These are phyloP conservation scores for Origma solitaria DNA, from an alignment of 2,113 vertebrate genomes.

Conservation along the genomic window DNA sequence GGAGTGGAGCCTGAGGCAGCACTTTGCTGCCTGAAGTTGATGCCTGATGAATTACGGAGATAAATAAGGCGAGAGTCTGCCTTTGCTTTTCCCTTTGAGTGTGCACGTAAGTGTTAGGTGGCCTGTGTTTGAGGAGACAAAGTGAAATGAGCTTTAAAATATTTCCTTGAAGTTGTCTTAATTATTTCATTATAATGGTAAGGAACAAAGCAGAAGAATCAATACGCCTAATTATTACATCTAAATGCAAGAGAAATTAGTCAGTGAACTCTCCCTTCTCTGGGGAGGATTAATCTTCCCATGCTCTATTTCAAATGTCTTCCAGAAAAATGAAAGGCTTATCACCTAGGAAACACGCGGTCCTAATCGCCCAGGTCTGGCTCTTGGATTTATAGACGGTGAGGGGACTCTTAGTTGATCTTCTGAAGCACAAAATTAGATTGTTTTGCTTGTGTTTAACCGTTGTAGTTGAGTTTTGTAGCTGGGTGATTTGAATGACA, in stretches of 20 bases:
- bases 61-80: background rate
- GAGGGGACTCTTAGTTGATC: conserved; percentile 14
- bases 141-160: conserved; percentile 55
- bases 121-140: conserved; percentile 16
- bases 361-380: conserved; percentile 65
- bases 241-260: conserved; percentile 69
- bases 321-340: conserved; percentile 65
- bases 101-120: background rate
- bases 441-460: conserved; percentile 14
- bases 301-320: conserved; percentile 69
- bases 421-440: conserved; percentile 41
- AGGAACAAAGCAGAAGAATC: conserved; percentile 61
- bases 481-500: background rate
- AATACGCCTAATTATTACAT: conserved; percentile 72
- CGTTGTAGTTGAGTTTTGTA: background rate
- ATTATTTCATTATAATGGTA: conserved; percentile 60
- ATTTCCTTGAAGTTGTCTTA: conserved; percentile 57
- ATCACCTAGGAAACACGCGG: conserved; percentile 69
- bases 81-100: conserved; percentile 13
- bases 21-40: conserved; percentile 29
- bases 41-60: conserved; percentile 16
- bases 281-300: conserved; percentile 69
- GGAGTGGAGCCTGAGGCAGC: conserved; percentile 35
- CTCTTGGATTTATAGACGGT: background rate
- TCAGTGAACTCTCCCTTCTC: conserved; percentile 67